Evolutionary conservation across 2,888 invertebrate genomes (phyloP).

Genomic region (Anodontia alba): DNA sequence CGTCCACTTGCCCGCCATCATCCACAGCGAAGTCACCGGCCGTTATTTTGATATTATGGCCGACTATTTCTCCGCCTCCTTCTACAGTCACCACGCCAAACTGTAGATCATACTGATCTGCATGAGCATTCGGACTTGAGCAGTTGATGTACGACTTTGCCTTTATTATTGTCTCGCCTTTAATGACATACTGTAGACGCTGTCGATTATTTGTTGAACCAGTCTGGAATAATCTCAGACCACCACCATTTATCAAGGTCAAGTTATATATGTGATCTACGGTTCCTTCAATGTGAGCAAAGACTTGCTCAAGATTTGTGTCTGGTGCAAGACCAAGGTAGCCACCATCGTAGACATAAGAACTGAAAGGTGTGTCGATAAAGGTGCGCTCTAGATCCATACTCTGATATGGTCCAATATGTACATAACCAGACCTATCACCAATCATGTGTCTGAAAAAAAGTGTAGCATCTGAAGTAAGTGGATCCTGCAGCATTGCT

Average conservation of each 20-base stretch:
- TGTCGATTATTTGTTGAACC: conserved; percentile 70
- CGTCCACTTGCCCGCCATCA: conserved; percentile 74
- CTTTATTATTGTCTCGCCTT: conserved; percentile 73
- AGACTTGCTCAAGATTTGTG: conserved; percentile 72
- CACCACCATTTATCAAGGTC: conserved; percentile 73
- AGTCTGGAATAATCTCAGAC: conserved; percentile 70
- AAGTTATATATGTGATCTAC: conserved; percentile 74
- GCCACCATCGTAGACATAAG: conserved; percentile 73
- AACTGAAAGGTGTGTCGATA: conserved; percentile 75
- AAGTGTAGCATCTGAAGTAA: conserved; percentile 58
- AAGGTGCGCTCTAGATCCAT: conserved; percentile 70
- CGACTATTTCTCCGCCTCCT: conserved; percentile 72
- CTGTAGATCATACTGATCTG: conserved; percentile 63
- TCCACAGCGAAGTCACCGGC: conserved; percentile 71
- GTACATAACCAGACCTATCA: conserved; percentile 72
- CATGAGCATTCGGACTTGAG: conserved; percentile 69
- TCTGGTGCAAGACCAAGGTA: conserved; percentile 75
- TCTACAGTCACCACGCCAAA: conserved; percentile 70
- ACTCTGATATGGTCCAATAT: conserved; percentile 74
- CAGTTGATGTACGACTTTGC: conserved; percentile 71
- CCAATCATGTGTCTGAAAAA: conserved; percentile 77
- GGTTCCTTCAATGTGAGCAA: conserved; percentile 73
- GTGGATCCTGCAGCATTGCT: conserved; percentile 70
- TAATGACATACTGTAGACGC: conserved; percentile 65
- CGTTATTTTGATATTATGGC: conserved; percentile 68